phyloP scores from a whole-genome alignment of 2,888 invertebrate species.

The Hirtodrosophila alboralis region DNA sequence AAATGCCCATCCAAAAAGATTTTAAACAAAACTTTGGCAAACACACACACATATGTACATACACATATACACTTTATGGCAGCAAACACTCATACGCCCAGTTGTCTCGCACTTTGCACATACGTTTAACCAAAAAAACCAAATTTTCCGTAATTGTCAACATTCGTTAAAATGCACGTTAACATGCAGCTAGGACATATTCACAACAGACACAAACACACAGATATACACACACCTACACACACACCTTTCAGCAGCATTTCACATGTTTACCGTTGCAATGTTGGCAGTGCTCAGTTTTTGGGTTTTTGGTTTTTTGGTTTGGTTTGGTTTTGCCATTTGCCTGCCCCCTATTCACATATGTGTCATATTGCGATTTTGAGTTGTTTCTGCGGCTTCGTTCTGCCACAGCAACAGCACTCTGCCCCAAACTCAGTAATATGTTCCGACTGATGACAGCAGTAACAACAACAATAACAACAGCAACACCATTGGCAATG shows the following conservation, averaged over 20 bases:
- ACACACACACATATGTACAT: conserved; percentile 21
- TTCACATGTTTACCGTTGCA: conserved; percentile 62
- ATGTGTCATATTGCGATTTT: conserved; percentile 78
- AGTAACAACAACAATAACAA: conserved; percentile 13
- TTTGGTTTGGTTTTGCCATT: conserved; percentile 63
- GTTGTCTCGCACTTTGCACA: conserved; percentile 29
- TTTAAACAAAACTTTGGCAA: conserved; percentile 31
- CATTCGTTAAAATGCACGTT: conserved; percentile 72
- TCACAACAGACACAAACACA: conserved; percentile 4
- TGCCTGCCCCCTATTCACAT: conserved; percentile 55
- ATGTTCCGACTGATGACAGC: conserved; percentile 50
- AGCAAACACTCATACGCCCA: conserved; percentile 48
- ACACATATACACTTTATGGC: conserved; percentile 8
- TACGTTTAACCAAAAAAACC: conserved; percentile 64
- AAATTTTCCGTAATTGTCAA: conserved; percentile 78
- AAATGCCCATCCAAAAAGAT: conserved; percentile 48
- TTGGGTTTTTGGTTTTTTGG: conserved; percentile 42
- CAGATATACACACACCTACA: conserved; percentile 12
- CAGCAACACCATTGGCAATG: conserved; percentile 4
- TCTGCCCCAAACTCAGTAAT: conserved; percentile 38
- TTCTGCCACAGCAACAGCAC: conserved; percentile 46
- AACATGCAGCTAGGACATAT: conserved; percentile 42
- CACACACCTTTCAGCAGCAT: conserved; percentile 57
- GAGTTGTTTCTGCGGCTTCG: conserved; percentile 74
- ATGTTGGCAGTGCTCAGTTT: conserved; percentile 45